Evolutionary conservation across 2,888 invertebrate species (phyloP), one percentile per base, ranked within the genome.

Genomic region (Drosophila fulvimacula): DNA sequence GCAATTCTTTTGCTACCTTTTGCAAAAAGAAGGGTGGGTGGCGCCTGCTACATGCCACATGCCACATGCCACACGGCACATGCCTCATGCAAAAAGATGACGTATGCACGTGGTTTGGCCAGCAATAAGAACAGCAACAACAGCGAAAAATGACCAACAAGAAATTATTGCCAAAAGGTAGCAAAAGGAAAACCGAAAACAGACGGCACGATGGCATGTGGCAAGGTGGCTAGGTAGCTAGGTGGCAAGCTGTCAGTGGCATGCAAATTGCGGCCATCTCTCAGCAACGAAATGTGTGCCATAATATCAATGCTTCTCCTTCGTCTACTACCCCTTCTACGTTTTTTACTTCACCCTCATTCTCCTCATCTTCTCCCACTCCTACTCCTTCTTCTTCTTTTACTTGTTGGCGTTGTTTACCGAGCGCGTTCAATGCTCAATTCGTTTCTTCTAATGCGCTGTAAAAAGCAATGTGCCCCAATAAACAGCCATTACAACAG

Each of bases 401-500:
- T 42, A 39, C 30, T 41, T 53, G 32, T 24, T 56, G 46, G 10
- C 36, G 13, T 38, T 36, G 49, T 17, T 19, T 19, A 48, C 48
- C 30, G 30, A 48, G n/a, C n/a, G 13, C 21, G 52, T 57, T 76
- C 32, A 34, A 64, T 65, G 44, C 75, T 53, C 66, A 57, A 61
- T 42, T 19, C 49, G 38, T 48, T 46, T 39, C 52, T 44, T 34
- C 49, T 55, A 38, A 52, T 32, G 46, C 52, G 65, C 67, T 64
- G 79, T 82, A 69, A 88, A 88, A 82, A 69, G 53, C 67, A 85
- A 82, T 82, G 82, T 52, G 38, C 41, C 2, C 62, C 39, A 65
- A 70, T 73, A 76, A 76, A 73, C 62, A 53, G 48, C 19, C 57
- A 38, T 53, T 48, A 21, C 51, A 79, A 82, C 82, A 79, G 81